Evolutionary conservation across 1,140 invertebrate species (phyloP).

Genomic region (Colletes latitarsis): DNA sequence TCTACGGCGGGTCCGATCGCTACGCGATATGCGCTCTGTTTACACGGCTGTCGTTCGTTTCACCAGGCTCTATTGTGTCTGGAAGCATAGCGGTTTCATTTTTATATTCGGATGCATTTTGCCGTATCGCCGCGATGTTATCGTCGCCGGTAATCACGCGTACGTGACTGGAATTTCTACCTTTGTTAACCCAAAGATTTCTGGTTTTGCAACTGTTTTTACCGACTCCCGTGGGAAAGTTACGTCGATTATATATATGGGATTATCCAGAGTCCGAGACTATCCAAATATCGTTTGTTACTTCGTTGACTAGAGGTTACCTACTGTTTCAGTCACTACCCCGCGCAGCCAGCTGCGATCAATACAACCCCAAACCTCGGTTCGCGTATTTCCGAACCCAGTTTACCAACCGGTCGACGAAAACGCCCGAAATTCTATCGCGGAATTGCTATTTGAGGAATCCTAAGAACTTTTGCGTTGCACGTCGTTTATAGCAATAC

Average conservation of each 20-base stretch:
- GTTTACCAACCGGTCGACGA: constrained; percentile 65
- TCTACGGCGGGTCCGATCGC: constrained; percentile 41
- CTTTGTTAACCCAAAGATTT: fast-evolving
- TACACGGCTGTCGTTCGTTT: constrained; percentile 10
- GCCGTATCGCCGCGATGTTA: neutral
- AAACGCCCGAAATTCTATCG: constrained; percentile 57
- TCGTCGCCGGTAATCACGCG: constrained; percentile 3
- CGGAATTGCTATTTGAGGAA: constrained; percentile 44
- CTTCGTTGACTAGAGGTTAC: constrained; percentile 55
- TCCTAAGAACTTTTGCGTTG: neutral
- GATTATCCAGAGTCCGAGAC: constrained; percentile 30
- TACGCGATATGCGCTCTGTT: constrained; percentile 19
- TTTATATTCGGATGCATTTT: neutral
- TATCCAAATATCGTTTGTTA: constrained; percentile 51
- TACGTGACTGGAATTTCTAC: constrained; percentile 23
- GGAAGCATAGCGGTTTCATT: neutral
- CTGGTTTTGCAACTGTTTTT: neutral
- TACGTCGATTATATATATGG: neutral
- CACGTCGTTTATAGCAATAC: neutral
- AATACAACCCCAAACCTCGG: constrained; percentile 75
- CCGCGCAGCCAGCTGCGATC: constrained; percentile 72
- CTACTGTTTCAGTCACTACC: constrained; percentile 65
- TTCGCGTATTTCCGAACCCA: constrained; percentile 72
- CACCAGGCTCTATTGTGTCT: no score
- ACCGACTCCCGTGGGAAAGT: neutral